Conservation (phyloP, 2,888 invertebrate species). For the Acanthoscelides obtectus region DNA sequence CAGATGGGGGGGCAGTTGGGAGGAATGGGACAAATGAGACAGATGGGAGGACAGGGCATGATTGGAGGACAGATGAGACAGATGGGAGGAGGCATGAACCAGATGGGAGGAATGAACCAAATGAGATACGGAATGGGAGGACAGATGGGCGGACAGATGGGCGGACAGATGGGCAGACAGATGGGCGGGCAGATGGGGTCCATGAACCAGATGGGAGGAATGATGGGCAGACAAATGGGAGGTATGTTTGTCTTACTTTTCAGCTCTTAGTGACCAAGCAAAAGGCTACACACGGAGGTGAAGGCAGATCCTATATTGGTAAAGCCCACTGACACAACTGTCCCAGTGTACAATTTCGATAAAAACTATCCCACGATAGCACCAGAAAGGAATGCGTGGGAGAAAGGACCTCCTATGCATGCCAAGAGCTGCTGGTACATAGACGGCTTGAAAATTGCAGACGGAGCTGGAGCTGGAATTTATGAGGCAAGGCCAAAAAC, state of each 20-base stretch:
- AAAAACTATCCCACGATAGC: too few species aligned
- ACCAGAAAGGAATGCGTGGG: too few species aligned
- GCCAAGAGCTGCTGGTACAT: too few species aligned
- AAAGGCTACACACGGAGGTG: too few species aligned
- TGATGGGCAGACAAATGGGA: background rate
- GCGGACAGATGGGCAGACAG: background rate
- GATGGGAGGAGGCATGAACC: background rate
- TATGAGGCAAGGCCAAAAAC: too few species aligned
- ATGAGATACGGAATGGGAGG: background rate
- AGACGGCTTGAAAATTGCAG: too few species aligned
- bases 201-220: background rate
- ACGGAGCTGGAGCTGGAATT: too few species aligned
- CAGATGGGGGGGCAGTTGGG: background rate
- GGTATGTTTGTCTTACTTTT: background rate
- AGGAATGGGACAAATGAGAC: background rate
- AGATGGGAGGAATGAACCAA: background rate
- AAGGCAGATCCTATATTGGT: too few species aligned
- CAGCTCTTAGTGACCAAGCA: too few species aligned
- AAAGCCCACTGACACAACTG: too few species aligned
- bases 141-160: background rate
- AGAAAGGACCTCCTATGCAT: too few species aligned
- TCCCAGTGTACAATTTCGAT: too few species aligned
- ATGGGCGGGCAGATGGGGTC: background rate
- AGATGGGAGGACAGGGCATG: background rate
- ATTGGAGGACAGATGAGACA: background rate